These are phyloP conservation scores for Nomada fucata DNA, from an alignment of 2,888 invertebrate species.

Conservation along the genomic window DNA sequence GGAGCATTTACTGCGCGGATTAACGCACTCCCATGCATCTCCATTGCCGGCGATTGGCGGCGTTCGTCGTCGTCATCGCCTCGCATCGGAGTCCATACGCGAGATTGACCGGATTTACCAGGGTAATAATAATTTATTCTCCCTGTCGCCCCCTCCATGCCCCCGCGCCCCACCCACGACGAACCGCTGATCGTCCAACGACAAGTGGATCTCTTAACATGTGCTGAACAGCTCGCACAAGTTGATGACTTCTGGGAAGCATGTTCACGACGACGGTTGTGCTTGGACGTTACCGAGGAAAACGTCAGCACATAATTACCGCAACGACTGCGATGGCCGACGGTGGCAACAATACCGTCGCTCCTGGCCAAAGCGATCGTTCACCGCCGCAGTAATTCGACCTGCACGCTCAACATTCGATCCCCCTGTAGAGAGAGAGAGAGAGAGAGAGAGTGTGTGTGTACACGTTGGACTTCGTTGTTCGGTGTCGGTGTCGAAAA, in stretches of 20 bases:
- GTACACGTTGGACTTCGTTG: background rate
- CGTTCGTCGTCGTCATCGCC: conserved; percentile 63
- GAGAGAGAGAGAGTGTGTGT: background rate
- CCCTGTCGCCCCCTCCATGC: conserved; percentile 19
- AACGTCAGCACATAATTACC: conserved; percentile 81
- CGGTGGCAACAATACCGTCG: conserved; percentile 60
- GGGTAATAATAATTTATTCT: conserved; percentile 79
- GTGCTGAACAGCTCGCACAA: conserved; percentile 65
- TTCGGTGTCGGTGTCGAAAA: background rate
- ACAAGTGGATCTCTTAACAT: conserved; percentile 73
- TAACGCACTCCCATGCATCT: conserved; percentile 69
- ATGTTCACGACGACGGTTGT: conserved; percentile 73
- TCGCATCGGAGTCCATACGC: conserved; percentile 69
- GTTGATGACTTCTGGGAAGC: conserved; percentile 78
- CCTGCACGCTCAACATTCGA: conserved; percentile 16
- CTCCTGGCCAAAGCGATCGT: conserved; percentile 43
- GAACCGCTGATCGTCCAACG: conserved; percentile 39
- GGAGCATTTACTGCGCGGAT: conserved; percentile 53
- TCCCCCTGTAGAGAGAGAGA: conserved; percentile 1
- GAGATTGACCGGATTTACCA: conserved; percentile 78
- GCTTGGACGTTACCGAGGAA: conserved; percentile 73
- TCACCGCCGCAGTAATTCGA: conserved; percentile 38
- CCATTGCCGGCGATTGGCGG: conserved; percentile 63
- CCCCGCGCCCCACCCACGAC: background rate
- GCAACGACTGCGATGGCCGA: conserved; percentile 74